phyloP scores from a whole-genome alignment of 2,888 invertebrate species.

The Agrochola macilenta region DNA sequence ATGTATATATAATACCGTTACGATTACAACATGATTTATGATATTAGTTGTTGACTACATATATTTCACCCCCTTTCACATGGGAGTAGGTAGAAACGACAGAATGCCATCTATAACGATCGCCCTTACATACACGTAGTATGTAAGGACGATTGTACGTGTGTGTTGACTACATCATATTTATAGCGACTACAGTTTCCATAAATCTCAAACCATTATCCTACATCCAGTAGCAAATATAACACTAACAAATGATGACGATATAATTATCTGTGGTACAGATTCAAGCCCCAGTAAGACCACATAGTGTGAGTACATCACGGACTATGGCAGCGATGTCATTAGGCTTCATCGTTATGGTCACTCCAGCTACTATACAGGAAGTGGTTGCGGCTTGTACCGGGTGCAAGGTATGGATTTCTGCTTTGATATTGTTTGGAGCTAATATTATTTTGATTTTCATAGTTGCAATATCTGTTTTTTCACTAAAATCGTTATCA shows the following conservation, averaged over 20 bases:
- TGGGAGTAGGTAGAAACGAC: neutral
- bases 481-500: neutral
- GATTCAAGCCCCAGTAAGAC: conserved; percentile 90
- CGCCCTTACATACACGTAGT: no score
- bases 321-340: conserved; percentile 98
- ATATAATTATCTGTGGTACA: conserved; percentile 56
- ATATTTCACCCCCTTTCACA: neutral
- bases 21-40: neutral
- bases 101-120: neutral
- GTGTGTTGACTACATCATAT: neutral
- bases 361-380: conserved; percentile 97
- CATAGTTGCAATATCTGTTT: neutral
- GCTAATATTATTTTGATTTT: neutral
- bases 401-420: conserved; percentile 92
- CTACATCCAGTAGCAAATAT: conserved; percentile 1
- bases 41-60: neutral
- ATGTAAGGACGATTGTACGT: neutral
- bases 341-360: conserved; percentile 97
- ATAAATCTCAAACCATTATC: neutral
- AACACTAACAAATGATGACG: conserved; percentile 18
- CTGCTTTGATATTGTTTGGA: conserved; percentile 36
- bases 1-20: neutral
- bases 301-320: conserved; percentile 95
- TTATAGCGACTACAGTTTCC: neutral
- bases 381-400: conserved; percentile 97